phyloP scores from a whole-genome alignment of 2,888 invertebrate genomes.

The Tricholauxania praeusta region DNA sequence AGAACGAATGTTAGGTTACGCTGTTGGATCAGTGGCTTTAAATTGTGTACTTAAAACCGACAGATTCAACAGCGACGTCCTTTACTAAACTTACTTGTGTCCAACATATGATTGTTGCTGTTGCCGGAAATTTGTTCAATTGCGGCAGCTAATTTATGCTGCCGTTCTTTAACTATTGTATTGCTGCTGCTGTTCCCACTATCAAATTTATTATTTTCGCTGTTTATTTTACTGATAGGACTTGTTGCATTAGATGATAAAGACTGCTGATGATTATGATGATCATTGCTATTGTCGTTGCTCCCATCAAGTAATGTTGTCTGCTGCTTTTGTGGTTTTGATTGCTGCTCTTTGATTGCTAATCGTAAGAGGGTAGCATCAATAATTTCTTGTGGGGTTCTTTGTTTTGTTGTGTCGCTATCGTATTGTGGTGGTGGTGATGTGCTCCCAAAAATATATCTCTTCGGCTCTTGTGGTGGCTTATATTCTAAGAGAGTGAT shows the following conservation, averaged over 20 bases:
- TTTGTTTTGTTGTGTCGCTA: not conserved
- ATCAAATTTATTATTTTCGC: slow-evolving; percentile 34
- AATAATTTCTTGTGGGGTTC: not conserved
- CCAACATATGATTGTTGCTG: slow-evolving; percentile 50
- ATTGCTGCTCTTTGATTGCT: slow-evolving; percentile 25
- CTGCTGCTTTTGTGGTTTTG: slow-evolving; percentile 41
- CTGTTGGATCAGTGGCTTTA: too few species aligned
- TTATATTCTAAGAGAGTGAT: too few species aligned
- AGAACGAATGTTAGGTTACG: not conserved
- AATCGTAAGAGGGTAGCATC: slow-evolving; percentile 30
- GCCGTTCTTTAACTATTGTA: not conserved
- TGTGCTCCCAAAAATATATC: too few species aligned
- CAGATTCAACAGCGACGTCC: too few species aligned
- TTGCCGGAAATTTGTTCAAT: slow-evolving; percentile 42
- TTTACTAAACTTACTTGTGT: slow-evolving; percentile 51
- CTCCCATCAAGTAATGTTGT: slow-evolving; percentile 42
- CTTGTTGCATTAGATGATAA: slow-evolving; percentile 44
- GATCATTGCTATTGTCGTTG: slow-evolving; percentile 36
- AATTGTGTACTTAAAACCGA: too few species aligned
- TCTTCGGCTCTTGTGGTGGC: too few species aligned
- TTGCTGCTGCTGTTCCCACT: too few species aligned
- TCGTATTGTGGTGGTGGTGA: too few species aligned
- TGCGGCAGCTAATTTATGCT: slow-evolving; percentile 22
- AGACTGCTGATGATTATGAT: slow-evolving; percentile 42
- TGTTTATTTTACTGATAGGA: slow-evolving; percentile 38